Conservation (phyloP, 92 coral and sea anemone species). For the Siderastrea radians region DNA sequence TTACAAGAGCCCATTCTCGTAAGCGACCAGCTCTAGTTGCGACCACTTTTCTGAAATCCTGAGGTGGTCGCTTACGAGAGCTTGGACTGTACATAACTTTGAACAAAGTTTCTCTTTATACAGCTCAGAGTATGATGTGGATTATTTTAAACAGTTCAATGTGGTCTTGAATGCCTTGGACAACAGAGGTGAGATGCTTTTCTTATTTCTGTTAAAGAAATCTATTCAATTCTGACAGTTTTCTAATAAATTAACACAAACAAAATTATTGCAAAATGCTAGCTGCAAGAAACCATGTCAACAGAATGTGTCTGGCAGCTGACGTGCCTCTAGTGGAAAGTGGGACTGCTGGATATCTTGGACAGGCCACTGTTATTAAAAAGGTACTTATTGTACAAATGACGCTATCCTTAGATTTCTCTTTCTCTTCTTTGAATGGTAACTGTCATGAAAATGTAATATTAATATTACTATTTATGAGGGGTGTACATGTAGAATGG, state of each 20-base stretch:
- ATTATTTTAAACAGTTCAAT: conserved; percentile 90
- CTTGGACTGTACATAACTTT: background rate
- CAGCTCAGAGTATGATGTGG: conserved; percentile 91
- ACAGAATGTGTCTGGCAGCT: conserved; percentile 98
- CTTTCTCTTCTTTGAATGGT: too few relatives aligned
- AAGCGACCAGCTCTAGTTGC: too few relatives aligned
- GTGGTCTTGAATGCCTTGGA: conserved; percentile 98
- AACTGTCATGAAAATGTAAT: background rate
- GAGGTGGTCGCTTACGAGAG: too few relatives aligned
- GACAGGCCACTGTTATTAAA: conserved; percentile 95
- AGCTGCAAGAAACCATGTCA: conserved; percentile 99
- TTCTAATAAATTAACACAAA: background rate
- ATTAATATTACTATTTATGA: too few relatives aligned
- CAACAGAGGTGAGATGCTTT: conserved; percentile 77
- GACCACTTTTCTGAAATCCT: too few relatives aligned
- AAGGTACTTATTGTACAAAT: conserved; percentile 48
- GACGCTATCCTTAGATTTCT: too few relatives aligned
- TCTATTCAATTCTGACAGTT: background rate
- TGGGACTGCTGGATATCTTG: conserved; percentile 98
- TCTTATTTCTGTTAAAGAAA: too few relatives aligned
- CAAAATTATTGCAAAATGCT: too few relatives aligned
- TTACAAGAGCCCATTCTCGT: too few relatives aligned
- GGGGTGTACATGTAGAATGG: too few relatives aligned
- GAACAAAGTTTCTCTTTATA: background rate
- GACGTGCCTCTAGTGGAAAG: conserved; percentile 96